Percentiles rank a stretch among this genome's conserved stretches.
phyloP scores from a whole-genome alignment of 2,888 invertebrate species.

The Parthenolecanium corni region DNA sequence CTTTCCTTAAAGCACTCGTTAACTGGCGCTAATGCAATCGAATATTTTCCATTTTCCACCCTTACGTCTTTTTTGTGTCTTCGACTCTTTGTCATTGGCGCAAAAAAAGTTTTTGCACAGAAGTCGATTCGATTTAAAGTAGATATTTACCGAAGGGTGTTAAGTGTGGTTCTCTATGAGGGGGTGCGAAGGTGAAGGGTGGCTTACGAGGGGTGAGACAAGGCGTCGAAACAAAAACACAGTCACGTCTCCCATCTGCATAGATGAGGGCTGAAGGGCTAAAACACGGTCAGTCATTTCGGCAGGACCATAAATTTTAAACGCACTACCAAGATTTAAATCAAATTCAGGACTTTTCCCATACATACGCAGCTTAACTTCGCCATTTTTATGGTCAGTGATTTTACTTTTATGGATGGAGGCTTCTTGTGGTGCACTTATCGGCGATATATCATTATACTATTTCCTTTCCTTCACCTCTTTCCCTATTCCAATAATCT shows the following conservation, averaged over 20 bases:
- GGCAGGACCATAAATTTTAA: constrained; percentile 12
- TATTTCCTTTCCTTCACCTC: not conserved
- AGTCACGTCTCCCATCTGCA: too few species aligned
- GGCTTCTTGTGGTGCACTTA: not conserved
- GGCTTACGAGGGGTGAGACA: constrained; percentile 6
- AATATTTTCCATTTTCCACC: constrained; percentile 3
- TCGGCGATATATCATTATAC: not conserved
- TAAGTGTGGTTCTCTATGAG: too few species aligned
- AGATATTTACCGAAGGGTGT: constrained; percentile 5
- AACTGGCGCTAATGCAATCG: not conserved
- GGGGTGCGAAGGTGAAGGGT: not conserved
- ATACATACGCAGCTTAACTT: not conserved
- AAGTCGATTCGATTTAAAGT: constrained; percentile 19
- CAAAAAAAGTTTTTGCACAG: not conserved
- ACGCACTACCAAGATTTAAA: constrained; percentile 16
- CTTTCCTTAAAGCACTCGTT: too few species aligned
- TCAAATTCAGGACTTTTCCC: constrained; percentile 14
- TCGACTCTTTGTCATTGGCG: not conserved
- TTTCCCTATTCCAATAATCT: not conserved
- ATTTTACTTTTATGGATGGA: constrained; percentile 9
- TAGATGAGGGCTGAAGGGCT: not conserved
- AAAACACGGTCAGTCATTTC: constrained; percentile 7
- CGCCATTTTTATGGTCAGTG: not conserved
- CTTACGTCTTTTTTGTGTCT: not conserved
- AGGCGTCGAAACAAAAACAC: constrained; percentile 5